These are phyloP conservation scores for Nymphalis c-album DNA, from an alignment of 2,888 invertebrate genomes.

Conservation along the genomic window DNA sequence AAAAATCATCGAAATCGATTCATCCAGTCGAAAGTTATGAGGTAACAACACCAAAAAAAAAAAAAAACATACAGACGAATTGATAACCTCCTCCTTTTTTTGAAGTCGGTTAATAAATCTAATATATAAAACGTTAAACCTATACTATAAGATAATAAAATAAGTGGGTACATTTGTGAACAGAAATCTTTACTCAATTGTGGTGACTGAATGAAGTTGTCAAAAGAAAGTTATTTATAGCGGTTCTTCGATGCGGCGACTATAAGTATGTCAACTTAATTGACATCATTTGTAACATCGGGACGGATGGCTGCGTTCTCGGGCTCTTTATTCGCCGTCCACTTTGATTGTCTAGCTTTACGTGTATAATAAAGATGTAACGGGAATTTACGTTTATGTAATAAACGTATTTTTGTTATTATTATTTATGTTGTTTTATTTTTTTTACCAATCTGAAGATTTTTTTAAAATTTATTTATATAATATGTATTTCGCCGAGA, in stretches of 20 bases:
- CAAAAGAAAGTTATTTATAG: conserved; percentile 22
- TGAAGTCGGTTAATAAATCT: no score
- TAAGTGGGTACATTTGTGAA: not conserved
- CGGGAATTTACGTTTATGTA: not conserved
- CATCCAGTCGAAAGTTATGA: no score
- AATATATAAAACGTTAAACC: no score
- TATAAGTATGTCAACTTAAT: conserved; percentile 28
- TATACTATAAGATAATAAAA: no score
- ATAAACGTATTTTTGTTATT: not conserved
- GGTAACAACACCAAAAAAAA: no score
- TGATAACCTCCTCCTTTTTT: no score
- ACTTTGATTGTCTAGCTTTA: not conserved
- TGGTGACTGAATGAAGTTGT: not conserved
- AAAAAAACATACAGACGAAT: no score
- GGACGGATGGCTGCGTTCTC: conserved; percentile 20
- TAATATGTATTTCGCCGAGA: not conserved
- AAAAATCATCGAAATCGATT: no score
- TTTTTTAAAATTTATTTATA: not conserved
- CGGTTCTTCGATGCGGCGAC: conserved; percentile 14
- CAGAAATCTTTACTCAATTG: conserved; percentile 1
- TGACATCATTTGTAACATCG: conserved; percentile 29
- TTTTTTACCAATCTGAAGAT: not conserved
- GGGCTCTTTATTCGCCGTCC: conserved; percentile 14
- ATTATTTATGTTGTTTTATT: not conserved
- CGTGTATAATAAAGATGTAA: not conserved